Conservation (phyloP, 2,113 vertebrate genomes). For the Pica pica region DNA sequence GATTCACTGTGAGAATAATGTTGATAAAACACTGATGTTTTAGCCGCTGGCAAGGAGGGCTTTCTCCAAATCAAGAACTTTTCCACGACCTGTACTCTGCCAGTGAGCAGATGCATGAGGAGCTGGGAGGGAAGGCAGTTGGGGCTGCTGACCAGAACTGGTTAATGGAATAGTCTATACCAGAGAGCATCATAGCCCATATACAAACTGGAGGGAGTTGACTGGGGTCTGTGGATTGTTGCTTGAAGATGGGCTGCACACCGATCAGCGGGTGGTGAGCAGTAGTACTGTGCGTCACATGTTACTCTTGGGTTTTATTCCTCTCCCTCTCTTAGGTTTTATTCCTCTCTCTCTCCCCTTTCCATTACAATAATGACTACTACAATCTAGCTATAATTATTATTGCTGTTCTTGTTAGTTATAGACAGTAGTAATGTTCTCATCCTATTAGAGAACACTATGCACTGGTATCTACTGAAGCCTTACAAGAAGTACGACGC, state of each 20-base stretch:
- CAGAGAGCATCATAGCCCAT: accelerated
- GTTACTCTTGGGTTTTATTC: not conserved
- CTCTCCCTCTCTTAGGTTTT: not conserved
- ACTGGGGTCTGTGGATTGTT: not conserved
- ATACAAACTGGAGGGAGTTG: not conserved
- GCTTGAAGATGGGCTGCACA: not conserved
- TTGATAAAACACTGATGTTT: not conserved
- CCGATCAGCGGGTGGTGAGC: not conserved
- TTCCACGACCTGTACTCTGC: not conserved
- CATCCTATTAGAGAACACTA: not conserved
- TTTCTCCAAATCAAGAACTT: not conserved
- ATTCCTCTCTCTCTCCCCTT: not conserved
- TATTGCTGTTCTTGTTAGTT: not conserved
- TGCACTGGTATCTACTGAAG: not conserved
- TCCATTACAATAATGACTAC: not conserved
- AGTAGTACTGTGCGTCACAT: not conserved
- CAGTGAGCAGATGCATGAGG: not conserved
- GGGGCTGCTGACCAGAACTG: not conserved
- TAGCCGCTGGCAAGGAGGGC: not conserved
- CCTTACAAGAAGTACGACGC: not conserved
- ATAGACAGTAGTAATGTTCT: not conserved
- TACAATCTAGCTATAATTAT: not conserved
- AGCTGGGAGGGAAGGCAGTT: accelerated
- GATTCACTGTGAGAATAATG: not conserved
- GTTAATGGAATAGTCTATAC: not conserved